Evolutionary conservation across 1,140 invertebrate species (phyloP), one percentile per base, ranked within the genome.

Genomic region (Heliconius hewitsoni): DNA sequence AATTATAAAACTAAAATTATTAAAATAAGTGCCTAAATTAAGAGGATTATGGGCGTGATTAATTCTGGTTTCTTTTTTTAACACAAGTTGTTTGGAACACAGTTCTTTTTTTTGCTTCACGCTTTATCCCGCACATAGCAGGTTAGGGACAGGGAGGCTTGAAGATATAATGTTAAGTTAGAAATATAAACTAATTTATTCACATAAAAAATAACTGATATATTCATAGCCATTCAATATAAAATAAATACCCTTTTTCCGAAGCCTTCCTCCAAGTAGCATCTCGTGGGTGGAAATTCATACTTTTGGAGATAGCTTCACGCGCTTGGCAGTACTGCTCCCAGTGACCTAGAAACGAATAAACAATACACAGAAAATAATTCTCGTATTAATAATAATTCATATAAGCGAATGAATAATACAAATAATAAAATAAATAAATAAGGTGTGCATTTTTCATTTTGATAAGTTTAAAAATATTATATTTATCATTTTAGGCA

Each of bases 261-360:
- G 76, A 74, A 42, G 89, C 84, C 60, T 84, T 87, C 34, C 76
- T 84, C 76, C 80, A 84, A 9, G 82, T 83, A 8, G 72, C 81
- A 52, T 84, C 79, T 30, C 84, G 82, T 1, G 80, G 78, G 8
- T 77, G 75, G 8, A 89, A 88, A 70, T 85, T 87, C 16, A 90
- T 84, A 60, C 82, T 88, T 73, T 86, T 92, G 3, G 90, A 83
- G 3, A 91, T 84, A 1, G 76, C 79, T 23, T 91, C 90, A 2
- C 89, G 85, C 6, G 85, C 85, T 73, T 89, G 86, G 76, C 85
- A 87, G 71, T 86, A 93, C 52, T 93, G 89, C 27, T 92, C 90
- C 88, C 88, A 93, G 16, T 89, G 83, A 37, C 71, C 82, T 80
- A 71, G 71, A n/a, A 77, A 81, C 73, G 70, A 60, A 81, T 13